Evolutionary conservation across 1,140 invertebrate genomes (phyloP).

Genomic region (Aradophagus sp.): DNA sequence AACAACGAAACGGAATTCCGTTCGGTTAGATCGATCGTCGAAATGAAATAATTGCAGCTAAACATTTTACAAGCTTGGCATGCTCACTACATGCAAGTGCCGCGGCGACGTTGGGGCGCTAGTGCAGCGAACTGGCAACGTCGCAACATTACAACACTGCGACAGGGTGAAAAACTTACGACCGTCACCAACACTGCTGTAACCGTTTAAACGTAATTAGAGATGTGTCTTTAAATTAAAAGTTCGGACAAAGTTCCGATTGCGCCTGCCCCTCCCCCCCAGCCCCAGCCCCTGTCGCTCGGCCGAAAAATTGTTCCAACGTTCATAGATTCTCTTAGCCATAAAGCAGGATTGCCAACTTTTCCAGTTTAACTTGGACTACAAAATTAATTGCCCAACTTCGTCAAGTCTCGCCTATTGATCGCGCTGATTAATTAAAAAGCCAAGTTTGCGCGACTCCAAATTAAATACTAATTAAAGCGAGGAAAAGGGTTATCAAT

Average conservation of each 20-base stretch:
- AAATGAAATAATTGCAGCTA: slow-evolving; percentile 25
- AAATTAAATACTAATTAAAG: slow-evolving; percentile 51
- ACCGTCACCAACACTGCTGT: slow-evolving; percentile 14
- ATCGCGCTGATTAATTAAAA: slow-evolving; percentile 52
- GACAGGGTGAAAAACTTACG: slow-evolving; percentile 1
- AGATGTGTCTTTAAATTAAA: slow-evolving; percentile 39
- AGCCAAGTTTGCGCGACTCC: slow-evolving; percentile 33
- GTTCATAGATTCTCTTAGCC: slow-evolving; percentile 31
- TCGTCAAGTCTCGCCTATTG: slow-evolving; percentile 37
- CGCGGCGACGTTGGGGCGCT: neutral
- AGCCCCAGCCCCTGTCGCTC: no score
- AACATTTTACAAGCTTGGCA: slow-evolving; percentile 47
- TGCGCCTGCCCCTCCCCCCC: no score
- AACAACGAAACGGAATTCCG: slow-evolving; percentile 73
- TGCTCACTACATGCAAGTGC: slow-evolving; percentile 43
- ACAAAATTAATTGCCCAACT: slow-evolving; percentile 45
- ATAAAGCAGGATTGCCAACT: slow-evolving; percentile 41
- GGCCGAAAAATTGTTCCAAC: slow-evolving; percentile 34
- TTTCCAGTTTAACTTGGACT: slow-evolving; percentile 40
- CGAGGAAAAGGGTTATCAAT: slow-evolving; percentile 40
- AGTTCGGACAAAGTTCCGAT: slow-evolving; percentile 8
- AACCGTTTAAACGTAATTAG: slow-evolving; percentile 19
- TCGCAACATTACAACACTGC: no score
- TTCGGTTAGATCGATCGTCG: slow-evolving; percentile 55
- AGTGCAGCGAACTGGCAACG: no score